Conservation (phyloP, 2,888 invertebrate species). For the Dasypogon diadema region DNA sequence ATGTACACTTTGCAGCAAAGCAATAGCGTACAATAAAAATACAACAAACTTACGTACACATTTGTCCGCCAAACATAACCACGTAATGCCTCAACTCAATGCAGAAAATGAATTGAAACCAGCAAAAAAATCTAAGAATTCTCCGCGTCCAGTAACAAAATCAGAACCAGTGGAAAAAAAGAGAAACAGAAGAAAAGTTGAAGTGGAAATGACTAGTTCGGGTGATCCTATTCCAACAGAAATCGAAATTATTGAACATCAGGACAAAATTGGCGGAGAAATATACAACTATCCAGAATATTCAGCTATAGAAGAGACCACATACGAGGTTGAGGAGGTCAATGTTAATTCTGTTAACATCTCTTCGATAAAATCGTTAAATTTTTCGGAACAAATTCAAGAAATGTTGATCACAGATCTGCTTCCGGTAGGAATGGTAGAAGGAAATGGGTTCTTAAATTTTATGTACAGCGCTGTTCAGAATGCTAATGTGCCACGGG, state of each 20-base stretch:
- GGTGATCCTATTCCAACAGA: not conserved
- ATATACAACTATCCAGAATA: constrained; percentile 12
- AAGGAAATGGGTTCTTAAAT: constrained; percentile 58
- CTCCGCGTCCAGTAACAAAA: not conserved
- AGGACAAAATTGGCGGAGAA: not conserved
- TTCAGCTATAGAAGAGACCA: not conserved
- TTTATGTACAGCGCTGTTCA: constrained; percentile 51
- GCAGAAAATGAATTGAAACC: constrained; percentile 18
- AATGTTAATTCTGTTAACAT: not conserved
- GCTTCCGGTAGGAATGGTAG: constrained; percentile 57
- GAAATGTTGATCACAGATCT: constrained; percentile 61
- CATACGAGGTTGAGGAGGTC: constrained; percentile 19
- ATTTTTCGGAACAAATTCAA: constrained; percentile 53
- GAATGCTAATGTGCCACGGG: constrained; percentile 30
- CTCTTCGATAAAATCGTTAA: not conserved
- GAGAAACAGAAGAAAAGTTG: constrained; percentile 13
- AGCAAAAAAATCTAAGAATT: not conserved
- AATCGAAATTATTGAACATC: not conserved
- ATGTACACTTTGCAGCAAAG: constrained; percentile 53
- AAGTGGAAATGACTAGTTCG: not conserved
- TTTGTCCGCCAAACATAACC: constrained; percentile 55
- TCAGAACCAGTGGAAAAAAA: not conserved
- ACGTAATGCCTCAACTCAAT: not conserved
- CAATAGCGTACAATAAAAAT: constrained; percentile 55
- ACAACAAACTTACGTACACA: constrained; percentile 62